These are phyloP conservation scores for Drosophila vallismaia DNA, from an alignment of 2,888 invertebrate genomes.

Conservation along the genomic window DNA sequence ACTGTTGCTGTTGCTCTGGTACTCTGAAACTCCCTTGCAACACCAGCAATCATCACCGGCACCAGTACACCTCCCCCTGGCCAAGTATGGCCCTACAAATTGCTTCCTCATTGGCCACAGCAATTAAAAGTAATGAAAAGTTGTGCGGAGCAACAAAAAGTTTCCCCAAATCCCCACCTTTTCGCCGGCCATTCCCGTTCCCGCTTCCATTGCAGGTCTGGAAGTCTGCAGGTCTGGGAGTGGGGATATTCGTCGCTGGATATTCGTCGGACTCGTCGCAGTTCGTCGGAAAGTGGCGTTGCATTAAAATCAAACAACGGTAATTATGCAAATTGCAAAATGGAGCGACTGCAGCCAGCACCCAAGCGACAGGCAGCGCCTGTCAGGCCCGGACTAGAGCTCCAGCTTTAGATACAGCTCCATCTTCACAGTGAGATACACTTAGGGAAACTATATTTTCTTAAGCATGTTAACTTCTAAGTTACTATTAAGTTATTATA, in stretches of 20 bases:
- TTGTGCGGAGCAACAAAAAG: slow-evolving; percentile 56
- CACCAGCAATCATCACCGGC: slow-evolving; percentile 15
- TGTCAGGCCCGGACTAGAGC: slow-evolving; percentile 27
- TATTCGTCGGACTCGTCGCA: slow-evolving; percentile 57
- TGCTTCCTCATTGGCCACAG: slow-evolving; percentile 77
- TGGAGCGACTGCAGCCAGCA: slow-evolving; percentile 44
- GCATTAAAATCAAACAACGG: slow-evolving; percentile 79
- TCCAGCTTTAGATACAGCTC: slow-evolving; percentile 12
- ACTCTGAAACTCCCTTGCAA: slow-evolving; percentile 16
- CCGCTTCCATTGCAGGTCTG: neutral
- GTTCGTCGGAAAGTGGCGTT: slow-evolving; percentile 40
- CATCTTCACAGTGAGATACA: neutral
- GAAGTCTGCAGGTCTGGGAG: slow-evolving; percentile 4
- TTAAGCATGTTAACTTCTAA: neutral
- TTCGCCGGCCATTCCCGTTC: slow-evolving; percentile 9
- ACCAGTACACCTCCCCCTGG: slow-evolving; percentile 1
- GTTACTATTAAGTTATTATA: neutral
- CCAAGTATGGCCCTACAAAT: slow-evolving; percentile 67
- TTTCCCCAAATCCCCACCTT: slow-evolving; percentile 5
- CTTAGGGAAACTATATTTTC: neutral
- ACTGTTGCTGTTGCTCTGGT: slow-evolving; percentile 19
- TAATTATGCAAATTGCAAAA: slow-evolving; percentile 79
- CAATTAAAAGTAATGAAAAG: slow-evolving; percentile 77
- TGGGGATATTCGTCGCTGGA: neutral
- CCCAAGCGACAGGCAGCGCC: slow-evolving; percentile 36